Base-by-base conservation (phyloP, 2,113 vertebrate genomes). In the Neolamprologus kungweensis region DNA sequence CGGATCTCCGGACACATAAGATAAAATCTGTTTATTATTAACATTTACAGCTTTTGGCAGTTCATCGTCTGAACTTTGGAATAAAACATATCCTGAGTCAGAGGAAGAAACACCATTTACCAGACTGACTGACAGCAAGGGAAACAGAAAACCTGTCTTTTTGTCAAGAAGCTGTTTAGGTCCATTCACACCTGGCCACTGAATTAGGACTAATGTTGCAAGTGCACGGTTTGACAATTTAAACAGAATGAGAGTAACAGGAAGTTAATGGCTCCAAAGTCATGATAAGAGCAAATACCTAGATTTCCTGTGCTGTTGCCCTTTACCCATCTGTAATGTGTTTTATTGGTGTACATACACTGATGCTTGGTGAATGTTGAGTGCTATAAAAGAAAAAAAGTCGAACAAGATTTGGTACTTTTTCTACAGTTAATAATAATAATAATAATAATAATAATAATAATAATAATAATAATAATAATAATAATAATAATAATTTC, bases 1-100 rank as follows among this genome's bases (percentile, higher is more conserved):
- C 1, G 2, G 57, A 60, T 60, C 28, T 33, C 57, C 1, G 10
- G 10, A 37, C 31, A 63, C 9, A 63, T 63, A 3, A 0, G 17
- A n/a, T 63, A 3, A 0, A 9, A n/a, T 9, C 17, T 65, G 31
- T 35, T 65, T n/a, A 65, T 37, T 6, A 68, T 37, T 68, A 68
- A 21, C 19, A 13, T 21, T 40, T 68, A 40, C 7, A 40, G 33
- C 33, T 21, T 68, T 37, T 13, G 11, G 11, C 33, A 2, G 1
- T 13, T 68, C 3, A 1, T 21, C 4, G 0, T 13, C 0, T 68
- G 33, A 37, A 68, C 60, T 68, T 68, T 68, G 60, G 33, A 68
- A 68, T 68, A 37, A 21, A 68, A 37, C 11, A 21, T 1, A 68
- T 37, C 63, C 19, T 68, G 63, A 68, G 11, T 21, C 0, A 68